Base-by-base conservation (phyloP, 2,113 vertebrate genomes). In the Sceloporus tristichus region DNA sequence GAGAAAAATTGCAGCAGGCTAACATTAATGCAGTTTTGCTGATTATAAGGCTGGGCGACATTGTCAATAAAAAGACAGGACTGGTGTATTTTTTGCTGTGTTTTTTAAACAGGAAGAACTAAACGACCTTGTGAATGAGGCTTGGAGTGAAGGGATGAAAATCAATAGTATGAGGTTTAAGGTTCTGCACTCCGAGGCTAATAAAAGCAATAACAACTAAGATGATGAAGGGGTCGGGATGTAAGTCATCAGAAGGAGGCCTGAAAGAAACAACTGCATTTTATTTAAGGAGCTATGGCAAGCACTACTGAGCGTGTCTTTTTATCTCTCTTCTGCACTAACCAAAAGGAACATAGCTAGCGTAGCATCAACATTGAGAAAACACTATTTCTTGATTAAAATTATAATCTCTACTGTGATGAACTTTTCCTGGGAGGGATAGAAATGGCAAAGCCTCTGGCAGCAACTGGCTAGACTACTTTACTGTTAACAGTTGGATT, bases 91-190 rank as follows among this genome's bases (percentile, higher is more conserved):
- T 73, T 18, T 75, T 75, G 56, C 56, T 59, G 13, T 75, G n/a
- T 82, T 53, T 83, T 87, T 66, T 4, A 25, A 82, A 78, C 81
- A 84, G 42, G 80, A 88, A 77, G 74, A 34, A 71, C 73, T 16
- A 56, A 84, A 88, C 48, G 65, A 88, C 65, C 81, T 84, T 88
- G 81, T 56, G 87, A 81, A 84, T 40, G 82, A 83, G 48, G 34
- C 73, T 78, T 16, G 40, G 13, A 78, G 23, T 14, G 21, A 48
- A 88, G 65, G 48, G 42, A 84, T 77, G 65, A 78, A 88, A 84
- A 88, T 88, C 87, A 84, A 88, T 88, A 84, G 87, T 25, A 70
- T 14, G 27, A 56, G 42, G 62, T 88, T 78, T 78, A 78, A 78
- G 42, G 48, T 88, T 83, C 74, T 88, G 53, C 42, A 77, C 74